Evolutionary conservation across 2,888 invertebrate genomes (phyloP).

Genomic region (Caenorhabditis sp.): DNA sequence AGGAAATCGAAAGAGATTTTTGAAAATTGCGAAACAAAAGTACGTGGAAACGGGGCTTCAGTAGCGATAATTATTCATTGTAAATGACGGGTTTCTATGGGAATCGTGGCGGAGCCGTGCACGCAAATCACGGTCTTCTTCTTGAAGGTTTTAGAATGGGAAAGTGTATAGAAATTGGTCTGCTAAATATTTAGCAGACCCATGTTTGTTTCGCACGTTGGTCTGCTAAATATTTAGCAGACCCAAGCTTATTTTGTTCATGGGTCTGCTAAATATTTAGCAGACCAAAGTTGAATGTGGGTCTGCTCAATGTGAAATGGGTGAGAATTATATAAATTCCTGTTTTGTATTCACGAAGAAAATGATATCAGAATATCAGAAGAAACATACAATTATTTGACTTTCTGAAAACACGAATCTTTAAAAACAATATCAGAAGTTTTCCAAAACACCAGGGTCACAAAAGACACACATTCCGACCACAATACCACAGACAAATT

Average conservation of each 20-base stretch:
- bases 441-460: background rate
- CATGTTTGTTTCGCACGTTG: too few relatives aligned
- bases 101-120: background rate
- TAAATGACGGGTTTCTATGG: slow-evolving; percentile 9
- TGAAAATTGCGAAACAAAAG: slow-evolving; percentile 1
- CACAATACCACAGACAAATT: background rate
- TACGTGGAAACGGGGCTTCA: background rate
- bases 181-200: too few relatives aligned
- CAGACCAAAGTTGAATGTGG: background rate
- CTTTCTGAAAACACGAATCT: background rate
- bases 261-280: too few relatives aligned
- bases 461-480: background rate
- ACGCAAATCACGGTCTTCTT: background rate
- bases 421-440: background rate
- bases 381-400: too few relatives aligned
- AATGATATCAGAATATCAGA: background rate
- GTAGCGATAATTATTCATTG: background rate
- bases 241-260: too few relatives aligned
- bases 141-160: too few relatives aligned
- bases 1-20: background rate
- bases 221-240: too few relatives aligned
- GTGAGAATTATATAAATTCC: background rate
- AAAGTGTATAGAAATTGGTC: too few relatives aligned
- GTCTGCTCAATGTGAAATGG: background rate
- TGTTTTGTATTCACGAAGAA: background rate